Conservation (phyloP, 2,797 vertebrate species). For the Falco concolor region DNA sequence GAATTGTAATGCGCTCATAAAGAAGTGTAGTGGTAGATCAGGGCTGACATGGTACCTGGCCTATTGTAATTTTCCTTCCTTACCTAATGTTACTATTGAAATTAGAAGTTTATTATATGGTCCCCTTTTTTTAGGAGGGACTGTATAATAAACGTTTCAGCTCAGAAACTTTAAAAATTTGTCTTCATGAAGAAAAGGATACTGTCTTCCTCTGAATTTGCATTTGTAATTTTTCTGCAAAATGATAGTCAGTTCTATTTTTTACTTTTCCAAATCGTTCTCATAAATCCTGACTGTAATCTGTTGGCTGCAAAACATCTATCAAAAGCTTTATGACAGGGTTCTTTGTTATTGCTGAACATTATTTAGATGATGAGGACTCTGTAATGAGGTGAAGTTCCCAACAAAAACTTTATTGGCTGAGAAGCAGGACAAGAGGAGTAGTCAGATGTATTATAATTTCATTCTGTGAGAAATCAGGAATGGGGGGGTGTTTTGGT, state of each 20-base stretch:
- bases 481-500: neutral
- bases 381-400: neutral
- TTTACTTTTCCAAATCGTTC: constrained; percentile 26
- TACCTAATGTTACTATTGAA: constrained; percentile 68
- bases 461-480: neutral
- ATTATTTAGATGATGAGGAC: neutral
- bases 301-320: constrained; percentile 46
- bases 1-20: constrained; percentile 79
- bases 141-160: no score
- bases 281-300: constrained; percentile 63
- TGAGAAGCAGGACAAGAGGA: neutral
- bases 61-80: constrained; percentile 69
- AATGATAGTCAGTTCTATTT: constrained; percentile 31
- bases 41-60: constrained; percentile 76
- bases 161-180: constrained; percentile 67
- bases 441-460: neutral
- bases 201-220: constrained; percentile 62
- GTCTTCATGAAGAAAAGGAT: constrained; percentile 60
- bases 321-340: constrained; percentile 36
- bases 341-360: constrained; percentile 5
- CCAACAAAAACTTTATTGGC: neutral
- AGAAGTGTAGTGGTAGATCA: constrained; percentile 77
- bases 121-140: constrained; percentile 39
- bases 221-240: constrained; percentile 64
- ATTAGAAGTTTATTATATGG: constrained; percentile 74